A percentile compares a stretch with the other conserved stretches of the same genome.
These are phyloP conservation scores for Eustalomyia histrio DNA, from an alignment of 2,888 invertebrate genomes.

Conservation along the genomic window DNA sequence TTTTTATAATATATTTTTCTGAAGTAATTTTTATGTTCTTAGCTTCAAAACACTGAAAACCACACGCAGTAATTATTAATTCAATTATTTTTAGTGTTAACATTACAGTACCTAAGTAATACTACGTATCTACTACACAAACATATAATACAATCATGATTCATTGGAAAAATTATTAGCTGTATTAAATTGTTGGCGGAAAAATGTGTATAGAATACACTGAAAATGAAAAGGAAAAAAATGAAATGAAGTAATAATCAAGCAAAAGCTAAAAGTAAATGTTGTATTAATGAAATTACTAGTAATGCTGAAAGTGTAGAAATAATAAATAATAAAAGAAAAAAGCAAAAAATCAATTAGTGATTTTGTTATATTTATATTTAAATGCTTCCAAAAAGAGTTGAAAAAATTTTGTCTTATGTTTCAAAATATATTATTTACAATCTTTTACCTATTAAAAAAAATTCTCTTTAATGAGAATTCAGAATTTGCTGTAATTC, in stretches of 20 bases:
- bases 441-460: no score
- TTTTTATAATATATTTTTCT: constrained; percentile 14
- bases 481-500: no score
- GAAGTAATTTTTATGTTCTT: constrained; percentile 67
- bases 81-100: constrained; percentile 78
- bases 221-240: constrained; percentile 2
- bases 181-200: constrained; percentile 7
- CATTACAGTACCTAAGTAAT: constrained; percentile 66
- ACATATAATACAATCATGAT: constrained; percentile 35
- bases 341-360: no score
- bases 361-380: no score
- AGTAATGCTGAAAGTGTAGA: not conserved
- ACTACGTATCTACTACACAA: constrained; percentile 1
- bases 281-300: not conserved
- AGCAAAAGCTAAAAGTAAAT: not conserved
- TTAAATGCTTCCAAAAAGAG: no score
- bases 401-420: no score
- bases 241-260: constrained; percentile 25
- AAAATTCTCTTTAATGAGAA: no score
- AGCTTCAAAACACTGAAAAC: constrained; percentile 77
- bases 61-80: constrained; percentile 79
- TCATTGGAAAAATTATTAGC: not conserved
- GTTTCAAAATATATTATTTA: no score
- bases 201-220: not conserved
- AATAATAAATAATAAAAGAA: not conserved